Evolutionary conservation across 2,113 vertebrate species (phyloP).

Genomic region (Rhynchopsitta pachyrhyncha): DNA sequence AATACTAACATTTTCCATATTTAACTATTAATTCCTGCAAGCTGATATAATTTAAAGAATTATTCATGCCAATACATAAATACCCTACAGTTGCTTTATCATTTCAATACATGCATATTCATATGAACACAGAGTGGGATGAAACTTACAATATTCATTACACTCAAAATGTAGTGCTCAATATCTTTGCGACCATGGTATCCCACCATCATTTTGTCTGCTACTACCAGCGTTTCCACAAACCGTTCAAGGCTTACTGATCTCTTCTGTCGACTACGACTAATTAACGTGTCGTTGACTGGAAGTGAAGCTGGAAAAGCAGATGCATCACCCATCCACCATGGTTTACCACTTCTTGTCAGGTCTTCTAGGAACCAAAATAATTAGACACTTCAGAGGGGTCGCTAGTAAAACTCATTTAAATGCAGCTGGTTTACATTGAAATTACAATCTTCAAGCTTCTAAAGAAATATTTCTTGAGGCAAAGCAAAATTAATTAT

Average conservation of each 20-base stretch:
- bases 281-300: slow-evolving; percentile 63
- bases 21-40: not conserved
- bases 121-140: slow-evolving; percentile 72
- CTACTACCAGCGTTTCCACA: slow-evolving; percentile 96
- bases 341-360: slow-evolving; percentile 75
- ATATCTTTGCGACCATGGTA: slow-evolving; percentile 99
- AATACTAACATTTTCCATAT: not conserved
- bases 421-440: not conserved
- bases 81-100: not conserved
- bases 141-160: slow-evolving; percentile 99
- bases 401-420: slow-evolving; percentile 22
- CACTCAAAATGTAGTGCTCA: slow-evolving; percentile 96
- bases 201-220: slow-evolving; percentile 99
- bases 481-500: not conserved
- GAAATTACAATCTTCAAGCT: not conserved
- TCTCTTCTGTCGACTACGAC: slow-evolving; percentile 81
- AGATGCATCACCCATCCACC: slow-evolving; percentile 74
- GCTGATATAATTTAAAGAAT: not conserved
- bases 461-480: not conserved
- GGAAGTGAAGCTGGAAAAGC: slow-evolving; percentile 62
- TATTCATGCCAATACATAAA: not conserved
- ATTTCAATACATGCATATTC: not conserved
- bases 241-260: slow-evolving; percentile 94
- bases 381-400: slow-evolving; percentile 55
- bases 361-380: slow-evolving; percentile 80